A percentile compares a stretch with the other conserved stretches of the same genome.
Evolutionary conservation across 2,888 invertebrate genomes (phyloP).

Genomic region (Linnaemya tessellans): DNA sequence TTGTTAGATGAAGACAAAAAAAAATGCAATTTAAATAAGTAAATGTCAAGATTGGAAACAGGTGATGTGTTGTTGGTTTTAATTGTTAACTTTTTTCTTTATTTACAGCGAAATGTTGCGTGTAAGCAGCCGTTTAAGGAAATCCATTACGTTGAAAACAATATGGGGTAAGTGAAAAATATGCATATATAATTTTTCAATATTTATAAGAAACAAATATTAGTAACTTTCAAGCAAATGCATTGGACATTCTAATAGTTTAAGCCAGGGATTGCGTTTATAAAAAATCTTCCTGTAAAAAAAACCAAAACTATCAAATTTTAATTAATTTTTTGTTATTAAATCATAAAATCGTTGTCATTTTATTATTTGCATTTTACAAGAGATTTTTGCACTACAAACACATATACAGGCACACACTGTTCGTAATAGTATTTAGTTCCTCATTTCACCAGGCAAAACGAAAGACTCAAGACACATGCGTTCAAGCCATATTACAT

Average conservation of each 20-base stretch:
- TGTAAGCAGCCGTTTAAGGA: not conserved
- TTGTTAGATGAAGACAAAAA: slow-evolving; percentile 18
- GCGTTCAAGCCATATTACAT: not conserved
- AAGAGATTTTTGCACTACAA: not conserved
- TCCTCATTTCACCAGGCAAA: slow-evolving; percentile 32
- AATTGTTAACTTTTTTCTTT: slow-evolving; percentile 25
- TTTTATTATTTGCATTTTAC: not conserved
- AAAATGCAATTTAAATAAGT: slow-evolving; percentile 52
- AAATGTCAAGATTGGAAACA: slow-evolving; percentile 50
- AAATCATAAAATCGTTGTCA: not conserved
- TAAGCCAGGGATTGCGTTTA: not conserved
- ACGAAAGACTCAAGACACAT: slow-evolving; percentile 57
- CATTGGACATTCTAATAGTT: not conserved
- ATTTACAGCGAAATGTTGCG: not conserved
- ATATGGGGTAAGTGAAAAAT: slow-evolving; percentile 7
- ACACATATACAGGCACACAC: not conserved
- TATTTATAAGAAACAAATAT: not conserved
- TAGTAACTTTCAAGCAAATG: not conserved
- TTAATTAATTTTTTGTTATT: not conserved
- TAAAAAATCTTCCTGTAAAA: not conserved
- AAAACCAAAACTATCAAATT: not conserved
- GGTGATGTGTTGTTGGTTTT: slow-evolving; percentile 40
- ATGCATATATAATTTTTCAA: not conserved
- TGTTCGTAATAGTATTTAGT: not conserved
- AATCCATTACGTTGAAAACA: not conserved